A percentile compares a stretch with the other conserved stretches of the same genome.
These are phyloP conservation scores for Agriopis marginaria DNA, from an alignment of 2,888 invertebrate genomes.

Conservation along the genomic window DNA sequence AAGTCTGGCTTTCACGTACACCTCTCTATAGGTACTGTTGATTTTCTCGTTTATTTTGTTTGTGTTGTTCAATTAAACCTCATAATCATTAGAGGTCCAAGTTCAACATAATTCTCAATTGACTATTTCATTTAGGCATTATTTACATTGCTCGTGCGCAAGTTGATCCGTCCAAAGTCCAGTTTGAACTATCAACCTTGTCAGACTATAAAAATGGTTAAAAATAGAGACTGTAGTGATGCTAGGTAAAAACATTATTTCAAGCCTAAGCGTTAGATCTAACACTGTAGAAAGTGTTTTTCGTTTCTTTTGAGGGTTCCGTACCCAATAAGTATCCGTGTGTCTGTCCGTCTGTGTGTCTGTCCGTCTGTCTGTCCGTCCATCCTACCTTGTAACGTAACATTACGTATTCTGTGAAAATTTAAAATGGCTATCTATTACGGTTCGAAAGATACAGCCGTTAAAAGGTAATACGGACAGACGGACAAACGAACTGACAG, in stretches of 20 bases:
- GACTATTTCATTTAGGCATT: constrained; percentile 51
- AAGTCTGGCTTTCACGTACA: background rate
- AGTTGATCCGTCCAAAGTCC: constrained; percentile 53
- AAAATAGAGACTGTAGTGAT: constrained; percentile 37
- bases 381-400: too few relatives aligned
- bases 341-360: too few relatives aligned
- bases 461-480: too few relatives aligned
- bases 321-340: too few relatives aligned
- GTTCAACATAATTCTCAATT: constrained; percentile 50
- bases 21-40: background rate
- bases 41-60: constrained; percentile 1
- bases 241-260: constrained; percentile 25
- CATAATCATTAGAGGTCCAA: constrained; percentile 25
- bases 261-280: background rate
- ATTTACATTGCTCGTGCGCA: constrained; percentile 45
- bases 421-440: too few relatives aligned
- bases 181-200: constrained; percentile 48
- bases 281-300: background rate
- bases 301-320: background rate
- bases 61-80: constrained; percentile 1
- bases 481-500: too few relatives aligned
- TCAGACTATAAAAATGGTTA: constrained; percentile 44
- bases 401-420: too few relatives aligned
- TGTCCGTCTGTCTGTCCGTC: too few relatives aligned
- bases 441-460: too few relatives aligned